Evolutionary conservation across 2,888 invertebrate genomes (phyloP).

Genomic region (Rotaria macrura): DNA sequence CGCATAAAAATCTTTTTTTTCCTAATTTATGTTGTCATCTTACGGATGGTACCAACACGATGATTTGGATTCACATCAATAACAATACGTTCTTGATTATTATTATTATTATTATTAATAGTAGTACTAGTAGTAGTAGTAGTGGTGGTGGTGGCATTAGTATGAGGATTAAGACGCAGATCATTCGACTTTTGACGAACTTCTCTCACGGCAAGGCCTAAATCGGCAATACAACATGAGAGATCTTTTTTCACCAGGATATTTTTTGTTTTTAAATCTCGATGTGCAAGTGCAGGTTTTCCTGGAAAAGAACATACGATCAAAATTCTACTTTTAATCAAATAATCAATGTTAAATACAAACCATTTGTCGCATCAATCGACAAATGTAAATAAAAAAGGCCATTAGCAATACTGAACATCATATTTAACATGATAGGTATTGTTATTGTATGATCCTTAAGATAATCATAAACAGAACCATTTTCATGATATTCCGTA

Average conservation of each 20-base stretch:
- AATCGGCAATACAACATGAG: slow-evolving; percentile 32
- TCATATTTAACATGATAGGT: slow-evolving; percentile 14
- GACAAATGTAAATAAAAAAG: slow-evolving; percentile 22
- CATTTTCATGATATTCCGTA: slow-evolving; percentile 30
- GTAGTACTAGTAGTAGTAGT: too few relatives aligned
- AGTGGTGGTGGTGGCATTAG: too few relatives aligned
- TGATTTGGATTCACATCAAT: not conserved
- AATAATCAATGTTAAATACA: not conserved
- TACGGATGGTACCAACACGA: not conserved
- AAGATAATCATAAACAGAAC: slow-evolving; percentile 31
- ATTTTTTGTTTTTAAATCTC: slow-evolving; percentile 32
- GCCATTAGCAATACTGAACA: slow-evolving; percentile 19
- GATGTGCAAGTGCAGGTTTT: slow-evolving; percentile 24
- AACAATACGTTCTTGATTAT: not conserved
- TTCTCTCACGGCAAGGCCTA: slow-evolving; percentile 28
- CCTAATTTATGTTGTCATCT: not conserved
- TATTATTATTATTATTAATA: not conserved
- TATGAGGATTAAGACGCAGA: too few relatives aligned
- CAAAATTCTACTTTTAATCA: not conserved
- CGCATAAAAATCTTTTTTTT: not conserved
- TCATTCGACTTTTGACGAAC: not conserved
- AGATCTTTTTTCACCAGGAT: slow-evolving; percentile 31
- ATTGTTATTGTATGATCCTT: not conserved
- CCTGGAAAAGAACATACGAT: not conserved
- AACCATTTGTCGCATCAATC: not conserved